These are phyloP conservation scores for Drosophila meridionalis DNA, from an alignment of 2,888 invertebrate species.

Conservation along the genomic window DNA sequence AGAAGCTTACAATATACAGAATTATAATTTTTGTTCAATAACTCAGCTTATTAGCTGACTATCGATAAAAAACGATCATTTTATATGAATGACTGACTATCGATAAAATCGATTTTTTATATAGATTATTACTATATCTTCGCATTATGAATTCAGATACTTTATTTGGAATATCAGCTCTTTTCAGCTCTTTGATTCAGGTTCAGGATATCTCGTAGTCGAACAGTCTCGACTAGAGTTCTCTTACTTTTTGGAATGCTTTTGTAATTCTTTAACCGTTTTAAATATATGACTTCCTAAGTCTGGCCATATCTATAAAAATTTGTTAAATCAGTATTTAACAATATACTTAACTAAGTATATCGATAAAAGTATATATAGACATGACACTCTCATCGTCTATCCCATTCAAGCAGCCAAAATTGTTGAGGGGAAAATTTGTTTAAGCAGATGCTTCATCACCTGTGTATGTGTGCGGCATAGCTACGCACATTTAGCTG, in stretches of 20 bases:
- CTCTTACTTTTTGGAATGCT: not conserved
- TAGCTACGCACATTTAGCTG: conserved; percentile 27
- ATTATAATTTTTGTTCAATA: too few relatives aligned
- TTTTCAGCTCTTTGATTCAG: too few relatives aligned
- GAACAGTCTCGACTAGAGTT: not conserved
- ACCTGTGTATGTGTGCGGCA: conserved; percentile 22
- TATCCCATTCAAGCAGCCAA: conserved; percentile 7
- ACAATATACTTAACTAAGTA: not conserved
- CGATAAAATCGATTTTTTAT: too few relatives aligned
- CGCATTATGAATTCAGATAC: too few relatives aligned
- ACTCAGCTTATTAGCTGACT: too few relatives aligned
- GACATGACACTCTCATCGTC: not conserved
- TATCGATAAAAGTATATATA: not conserved
- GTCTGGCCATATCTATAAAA: not conserved
- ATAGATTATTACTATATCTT: too few relatives aligned
- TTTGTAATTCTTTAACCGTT: not conserved
- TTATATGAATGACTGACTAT: too few relatives aligned
- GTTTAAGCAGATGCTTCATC: conserved; percentile 42
- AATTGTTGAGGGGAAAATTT: conserved; percentile 31
- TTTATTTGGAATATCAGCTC: not conserved
- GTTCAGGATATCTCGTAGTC: not conserved
- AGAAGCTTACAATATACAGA: too few relatives aligned
- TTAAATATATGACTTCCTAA: not conserved
- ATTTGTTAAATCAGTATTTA: not conserved
- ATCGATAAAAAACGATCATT: too few relatives aligned